A percentile compares a stretch with the other conserved stretches of the same genome.
These are phyloP conservation scores for Drosophila takahashii DNA, from an alignment of 1,140 invertebrate species.

Conservation along the genomic window DNA sequence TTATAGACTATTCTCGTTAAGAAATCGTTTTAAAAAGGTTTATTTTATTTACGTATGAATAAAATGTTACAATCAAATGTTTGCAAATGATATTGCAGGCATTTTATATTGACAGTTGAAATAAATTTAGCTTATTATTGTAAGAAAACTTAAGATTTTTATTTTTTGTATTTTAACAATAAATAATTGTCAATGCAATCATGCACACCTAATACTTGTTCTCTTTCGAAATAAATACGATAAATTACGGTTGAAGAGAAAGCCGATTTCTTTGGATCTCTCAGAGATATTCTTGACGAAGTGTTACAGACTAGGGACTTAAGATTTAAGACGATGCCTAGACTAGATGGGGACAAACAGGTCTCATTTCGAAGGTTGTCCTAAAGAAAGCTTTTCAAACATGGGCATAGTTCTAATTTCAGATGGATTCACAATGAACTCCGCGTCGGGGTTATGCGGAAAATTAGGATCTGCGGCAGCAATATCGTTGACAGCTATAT, in stretches of 20 bases:
- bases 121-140: background rate
- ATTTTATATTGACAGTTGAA: background rate
- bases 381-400: slow-evolving; percentile 72
- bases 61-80: no score
- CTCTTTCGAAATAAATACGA: slow-evolving; percentile 42
- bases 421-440: slow-evolving; percentile 62
- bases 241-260: slow-evolving; percentile 15
- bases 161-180: slow-evolving; percentile 29
- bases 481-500: slow-evolving; percentile 82
- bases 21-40: background rate
- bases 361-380: slow-evolving; percentile 15
- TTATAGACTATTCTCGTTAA: background rate
- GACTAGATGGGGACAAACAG: background rate
- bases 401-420: slow-evolving; percentile 48
- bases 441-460: slow-evolving; percentile 81
- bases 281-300: slow-evolving; percentile 30
- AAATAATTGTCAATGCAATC: slow-evolving; percentile 38
- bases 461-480: slow-evolving; percentile 62
- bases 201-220: slow-evolving; percentile 30
- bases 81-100: background rate
- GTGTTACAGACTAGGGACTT: slow-evolving; percentile 44
- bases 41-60: no score
- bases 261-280: slow-evolving; percentile 36
- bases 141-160: background rate
- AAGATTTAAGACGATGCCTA: slow-evolving; percentile 25